Conservation (phyloP, 2,888 invertebrate genomes). For the Tachystola acroxantha region DNA sequence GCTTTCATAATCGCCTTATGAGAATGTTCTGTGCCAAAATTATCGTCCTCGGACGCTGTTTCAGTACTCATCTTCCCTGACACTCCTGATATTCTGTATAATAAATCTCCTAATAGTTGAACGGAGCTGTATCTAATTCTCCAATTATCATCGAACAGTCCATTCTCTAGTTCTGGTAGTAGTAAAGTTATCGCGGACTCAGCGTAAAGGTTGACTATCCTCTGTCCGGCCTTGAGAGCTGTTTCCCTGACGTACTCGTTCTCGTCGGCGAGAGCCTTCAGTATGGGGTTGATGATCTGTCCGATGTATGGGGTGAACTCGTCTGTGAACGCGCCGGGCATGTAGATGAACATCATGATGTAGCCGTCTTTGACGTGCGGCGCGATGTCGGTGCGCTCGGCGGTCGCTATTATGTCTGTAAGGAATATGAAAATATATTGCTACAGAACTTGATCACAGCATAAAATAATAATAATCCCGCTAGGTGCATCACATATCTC, state of each 20-base stretch:
- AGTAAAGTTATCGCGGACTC: constrained; percentile 95
- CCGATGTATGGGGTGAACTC: constrained; percentile 98
- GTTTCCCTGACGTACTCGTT: constrained; percentile 99
- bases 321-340: constrained; percentile 97
- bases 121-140: constrained; percentile 96
- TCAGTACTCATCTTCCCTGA: constrained; percentile 99
- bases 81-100: constrained; percentile 98
- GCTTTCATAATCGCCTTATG: constrained; percentile 93
- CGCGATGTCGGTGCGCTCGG: constrained; percentile 94
- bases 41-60: constrained; percentile 98
- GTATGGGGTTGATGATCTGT: constrained; percentile 97
- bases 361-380: constrained; percentile 99
- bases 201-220: constrained; percentile 97
- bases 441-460: no score
- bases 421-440: no score
- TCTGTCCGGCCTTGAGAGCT: constrained; percentile 96
- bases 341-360: constrained; percentile 99
- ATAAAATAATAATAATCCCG: no score
- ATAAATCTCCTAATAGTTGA: constrained; percentile 94
- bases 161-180: constrained; percentile 95
- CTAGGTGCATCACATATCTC: no score
- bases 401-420: constrained; percentile 93
- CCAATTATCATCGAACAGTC: constrained; percentile 99
- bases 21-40: constrained; percentile 98
- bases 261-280: constrained; percentile 98